Conservation (phyloP, 1,140 invertebrate genomes). For the Zaprionus kolodkinae region DNA sequence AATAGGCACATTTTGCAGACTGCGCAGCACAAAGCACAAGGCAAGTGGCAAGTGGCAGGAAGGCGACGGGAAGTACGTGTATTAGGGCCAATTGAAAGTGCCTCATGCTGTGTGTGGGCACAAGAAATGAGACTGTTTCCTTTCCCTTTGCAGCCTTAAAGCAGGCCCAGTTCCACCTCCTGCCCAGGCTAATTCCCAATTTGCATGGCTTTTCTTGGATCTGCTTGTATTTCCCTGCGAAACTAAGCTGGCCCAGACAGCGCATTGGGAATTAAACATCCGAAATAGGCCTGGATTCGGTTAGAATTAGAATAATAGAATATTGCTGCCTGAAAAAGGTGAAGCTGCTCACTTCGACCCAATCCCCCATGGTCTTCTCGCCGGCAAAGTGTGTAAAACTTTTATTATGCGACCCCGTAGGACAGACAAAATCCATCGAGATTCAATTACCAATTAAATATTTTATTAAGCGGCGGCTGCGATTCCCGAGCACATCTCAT, state of each 20-base stretch:
- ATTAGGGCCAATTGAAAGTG: not conserved
- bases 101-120: not conserved
- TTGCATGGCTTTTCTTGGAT: not conserved
- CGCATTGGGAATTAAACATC: not conserved
- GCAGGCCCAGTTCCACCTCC: not conserved
- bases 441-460: conserved; percentile 20
- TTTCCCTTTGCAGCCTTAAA: not conserved
- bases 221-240: too few species aligned
- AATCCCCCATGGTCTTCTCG: not conserved
- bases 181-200: not conserved
- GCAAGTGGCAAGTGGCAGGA: not conserved
- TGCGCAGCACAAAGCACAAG: not conserved
- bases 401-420: not conserved
- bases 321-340: not conserved
- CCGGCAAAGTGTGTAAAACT: not conserved
- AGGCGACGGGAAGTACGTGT: not conserved
- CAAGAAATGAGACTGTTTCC: not conserved
- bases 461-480: conserved; percentile 1
- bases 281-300: not conserved
- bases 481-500: not conserved
- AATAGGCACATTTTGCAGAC: not conserved
- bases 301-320: not conserved
- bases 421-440: conserved; percentile 12
- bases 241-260: not conserved
- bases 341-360: not conserved